phyloP scores from a whole-genome alignment of 2,888 invertebrate genomes.

The Anthoptus insignis region DNA sequence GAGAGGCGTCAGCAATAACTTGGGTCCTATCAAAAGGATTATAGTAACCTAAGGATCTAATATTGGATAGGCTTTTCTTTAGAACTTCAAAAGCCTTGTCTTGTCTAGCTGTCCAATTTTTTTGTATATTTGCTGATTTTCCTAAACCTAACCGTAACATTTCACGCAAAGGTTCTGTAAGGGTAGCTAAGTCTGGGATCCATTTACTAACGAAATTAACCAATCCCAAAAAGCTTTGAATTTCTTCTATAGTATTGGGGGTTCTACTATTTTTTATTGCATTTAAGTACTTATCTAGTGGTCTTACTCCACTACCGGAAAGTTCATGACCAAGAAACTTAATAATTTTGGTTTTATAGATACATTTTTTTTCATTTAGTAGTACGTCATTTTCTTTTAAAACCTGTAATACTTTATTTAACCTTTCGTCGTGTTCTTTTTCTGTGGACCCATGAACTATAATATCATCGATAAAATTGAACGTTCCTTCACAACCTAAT shows the following conservation, averaged over 20 bases:
- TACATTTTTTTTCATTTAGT: constrained; percentile 45
- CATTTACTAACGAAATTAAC: constrained; percentile 46
- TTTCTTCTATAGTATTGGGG: constrained; percentile 41
- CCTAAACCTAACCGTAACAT: neutral
- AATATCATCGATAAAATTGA: constrained; percentile 53
- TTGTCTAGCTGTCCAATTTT: constrained; percentile 39
- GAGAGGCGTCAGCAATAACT: constrained; percentile 50
- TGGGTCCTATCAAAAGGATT: constrained; percentile 42
- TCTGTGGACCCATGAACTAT: constrained; percentile 37
- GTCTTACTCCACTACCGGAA: constrained; percentile 51
- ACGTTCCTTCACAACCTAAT: constrained; percentile 53
- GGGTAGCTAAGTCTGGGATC: constrained; percentile 46
- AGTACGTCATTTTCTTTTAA: constrained; percentile 45
- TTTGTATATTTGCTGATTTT: constrained; percentile 38
- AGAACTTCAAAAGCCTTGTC: constrained; percentile 42
- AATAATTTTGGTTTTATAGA: constrained; percentile 25
- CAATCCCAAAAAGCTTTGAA: constrained; percentile 48
- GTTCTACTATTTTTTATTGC: constrained; percentile 48
- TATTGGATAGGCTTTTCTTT: constrained; percentile 32
- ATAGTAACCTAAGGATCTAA: constrained; percentile 45
- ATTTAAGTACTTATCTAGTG: constrained; percentile 53
- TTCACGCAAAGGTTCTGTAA: constrained; percentile 40
- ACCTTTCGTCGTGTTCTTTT: constrained; percentile 40
- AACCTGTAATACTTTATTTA: constrained; percentile 40
- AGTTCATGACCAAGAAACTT: constrained; percentile 44